Base-by-base conservation (phyloP, 2,888 invertebrate genomes). In the Cepaea hortensis region DNA sequence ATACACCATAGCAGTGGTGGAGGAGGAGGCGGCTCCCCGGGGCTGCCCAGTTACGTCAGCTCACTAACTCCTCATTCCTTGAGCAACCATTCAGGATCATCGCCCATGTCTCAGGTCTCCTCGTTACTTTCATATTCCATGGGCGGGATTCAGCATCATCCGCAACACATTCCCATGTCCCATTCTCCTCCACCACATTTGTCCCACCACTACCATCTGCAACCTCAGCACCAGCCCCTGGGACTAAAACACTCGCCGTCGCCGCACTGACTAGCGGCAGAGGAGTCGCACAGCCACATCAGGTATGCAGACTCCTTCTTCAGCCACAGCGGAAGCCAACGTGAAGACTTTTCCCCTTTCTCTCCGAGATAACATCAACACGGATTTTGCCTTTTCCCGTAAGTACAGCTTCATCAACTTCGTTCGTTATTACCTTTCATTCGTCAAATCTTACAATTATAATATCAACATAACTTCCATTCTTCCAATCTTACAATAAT, bases 241-340 rank as follows among this genome's bases (percentile, higher is more conserved):
- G 84, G 72, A 73, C 79, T 84, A 13, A 87, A 84, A 68, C 88
- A 88, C 73, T 87, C 88, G 11, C 86, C 88, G 61, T 85, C 88
- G 84, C 87, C 85, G 72, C 88, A 88, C 88, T 88, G 88, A 88
- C 87, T 87, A 87, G 86, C 82, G 86, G 86, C 86, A 82, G 86
- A 86, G 86, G 86, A 86, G 86, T 86, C 86, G 72, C 62, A 85
- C 20, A 46, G 62, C 73, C 82, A 70, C 55, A 65, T 61, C 46
- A 35, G 82, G 75, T 83, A 70, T 48, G 70, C 48, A 46, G 86
- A 86, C 86, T 86, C 86, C 86, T 82, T 23, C 80, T 35, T 20
- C 75, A 18, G 20, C 75, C 55, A 20, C 50, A 23, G 9, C 2
- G 50, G 62, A 0, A 23, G 80, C 62, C 23, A 62, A 23, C 48